A percentile compares a stretch with the other conserved stretches of the same genome.
These are phyloP conservation scores for Sphaerodactylus townsendi DNA, from an alignment of 2,113 vertebrate genomes.

Conservation along the genomic window DNA sequence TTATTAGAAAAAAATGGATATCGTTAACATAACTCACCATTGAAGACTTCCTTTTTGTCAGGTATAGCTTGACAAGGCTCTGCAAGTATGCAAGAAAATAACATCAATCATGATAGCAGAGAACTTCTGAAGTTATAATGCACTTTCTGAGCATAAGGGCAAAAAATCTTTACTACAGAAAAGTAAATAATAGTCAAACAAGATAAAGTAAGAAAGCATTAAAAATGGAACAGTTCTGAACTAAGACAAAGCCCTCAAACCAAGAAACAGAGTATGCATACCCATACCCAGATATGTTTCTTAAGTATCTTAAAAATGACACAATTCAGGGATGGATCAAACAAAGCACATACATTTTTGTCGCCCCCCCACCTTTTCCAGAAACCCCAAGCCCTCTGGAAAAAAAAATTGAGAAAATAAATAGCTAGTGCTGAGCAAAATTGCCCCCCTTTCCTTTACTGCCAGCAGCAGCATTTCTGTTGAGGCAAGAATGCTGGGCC, in stretches of 20 bases:
- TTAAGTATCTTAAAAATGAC: no score
- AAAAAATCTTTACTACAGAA: background rate
- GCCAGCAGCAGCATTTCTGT: no score
- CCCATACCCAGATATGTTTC: no score
- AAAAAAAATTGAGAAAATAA: no score
- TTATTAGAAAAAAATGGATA: background rate
- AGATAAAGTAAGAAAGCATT: background rate
- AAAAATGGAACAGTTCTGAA: background rate
- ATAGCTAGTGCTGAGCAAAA: no score
- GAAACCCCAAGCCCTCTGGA: background rate
- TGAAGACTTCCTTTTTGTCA: slow-evolving; percentile 72
- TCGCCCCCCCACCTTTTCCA: background rate
- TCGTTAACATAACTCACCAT: slow-evolving; percentile 71
- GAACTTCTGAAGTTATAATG: background rate
- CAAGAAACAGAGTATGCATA: no score
- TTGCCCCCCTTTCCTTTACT: no score
- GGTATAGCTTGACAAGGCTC: slow-evolving; percentile 41
- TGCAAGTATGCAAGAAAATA: slow-evolving; percentile 54
- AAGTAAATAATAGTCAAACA: background rate
- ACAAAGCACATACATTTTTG: background rate
- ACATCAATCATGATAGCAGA: background rate
- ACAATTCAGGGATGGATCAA: background rate
- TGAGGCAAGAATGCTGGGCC: no score
- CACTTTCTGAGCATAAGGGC: background rate
- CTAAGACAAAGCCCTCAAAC: background rate